phyloP scores from a whole-genome alignment of 2,888 invertebrate species.

The Parelbella ahira region DNA sequence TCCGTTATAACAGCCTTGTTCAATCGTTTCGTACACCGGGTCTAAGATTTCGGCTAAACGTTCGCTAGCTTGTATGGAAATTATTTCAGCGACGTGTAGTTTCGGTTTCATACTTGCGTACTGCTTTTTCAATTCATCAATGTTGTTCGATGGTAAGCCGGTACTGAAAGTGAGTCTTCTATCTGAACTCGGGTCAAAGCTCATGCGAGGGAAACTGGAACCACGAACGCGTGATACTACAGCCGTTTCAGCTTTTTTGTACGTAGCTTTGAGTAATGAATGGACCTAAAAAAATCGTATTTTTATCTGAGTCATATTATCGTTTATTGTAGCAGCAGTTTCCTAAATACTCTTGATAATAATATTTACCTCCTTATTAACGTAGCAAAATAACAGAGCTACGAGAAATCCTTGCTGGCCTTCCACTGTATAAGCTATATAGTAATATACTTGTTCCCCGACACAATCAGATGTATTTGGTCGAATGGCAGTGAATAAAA shows the following conservation, averaged over 20 bases:
- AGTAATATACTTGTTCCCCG: constrained; percentile 80
- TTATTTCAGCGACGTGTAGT: constrained; percentile 69
- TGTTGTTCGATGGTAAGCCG: constrained; percentile 43
- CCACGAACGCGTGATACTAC: constrained; percentile 58
- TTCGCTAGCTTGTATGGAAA: constrained; percentile 68
- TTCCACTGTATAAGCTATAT: constrained; percentile 80
- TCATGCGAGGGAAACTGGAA: constrained; percentile 46
- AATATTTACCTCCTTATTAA: constrained; percentile 81
- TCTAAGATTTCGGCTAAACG: constrained; percentile 66
- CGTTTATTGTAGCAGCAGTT: too few relatives aligned
- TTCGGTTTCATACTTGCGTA: constrained; percentile 50
- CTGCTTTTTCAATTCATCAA: constrained; percentile 43
- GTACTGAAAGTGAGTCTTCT: constrained; percentile 65
- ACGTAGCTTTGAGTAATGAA: constrained; percentile 60
- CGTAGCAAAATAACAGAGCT: constrained; percentile 84
- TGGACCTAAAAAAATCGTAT: constrained; percentile 59
- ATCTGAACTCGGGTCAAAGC: constrained; percentile 44
- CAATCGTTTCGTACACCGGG: constrained; percentile 67
- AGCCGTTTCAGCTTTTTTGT: constrained; percentile 65
- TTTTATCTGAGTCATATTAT: too few relatives aligned
- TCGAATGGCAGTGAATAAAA: constrained; percentile 81
- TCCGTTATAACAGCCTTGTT: constrained; percentile 49
- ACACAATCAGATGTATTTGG: constrained; percentile 73
- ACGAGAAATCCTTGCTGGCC: constrained; percentile 83
- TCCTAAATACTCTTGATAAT: too few relatives aligned